phyloP scores from a whole-genome alignment of 1,140 invertebrate species.

The Parasteatoda tepidariorum region DNA sequence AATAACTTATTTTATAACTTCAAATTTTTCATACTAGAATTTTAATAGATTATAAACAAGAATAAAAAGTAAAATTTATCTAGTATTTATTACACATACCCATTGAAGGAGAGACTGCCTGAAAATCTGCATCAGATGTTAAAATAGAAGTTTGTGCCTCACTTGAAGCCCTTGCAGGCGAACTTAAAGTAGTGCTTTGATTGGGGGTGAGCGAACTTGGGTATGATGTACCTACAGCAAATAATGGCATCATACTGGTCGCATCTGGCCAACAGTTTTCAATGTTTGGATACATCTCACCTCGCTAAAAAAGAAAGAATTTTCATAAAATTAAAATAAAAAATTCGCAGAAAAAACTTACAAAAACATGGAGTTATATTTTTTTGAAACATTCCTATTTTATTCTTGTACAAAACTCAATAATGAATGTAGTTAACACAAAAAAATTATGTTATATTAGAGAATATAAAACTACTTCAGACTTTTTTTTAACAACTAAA shows the following conservation, averaged over 20 bases:
- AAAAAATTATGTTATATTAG: no score
- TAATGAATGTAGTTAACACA: no score
- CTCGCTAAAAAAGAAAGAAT: constrained; percentile 1
- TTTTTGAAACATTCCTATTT: no score
- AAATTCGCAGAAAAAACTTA: background rate
- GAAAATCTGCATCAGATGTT: constrained; percentile 11
- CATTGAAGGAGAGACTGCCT: constrained; percentile 4
- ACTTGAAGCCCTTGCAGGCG: background rate
- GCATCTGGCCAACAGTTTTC: constrained; percentile 48
- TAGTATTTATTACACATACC: background rate
- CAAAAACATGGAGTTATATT: no score
- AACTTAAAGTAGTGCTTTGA: background rate
- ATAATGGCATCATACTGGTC: constrained; percentile 23
- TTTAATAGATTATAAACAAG: background rate
- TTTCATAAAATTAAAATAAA: background rate
- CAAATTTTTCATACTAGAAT: no score
- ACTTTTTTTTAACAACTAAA: no score
- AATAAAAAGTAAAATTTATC: background rate
- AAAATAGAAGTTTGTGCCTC: background rate
- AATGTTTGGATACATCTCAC: constrained; percentile 41
- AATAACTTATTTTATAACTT: no score
- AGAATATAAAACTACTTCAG: no score
- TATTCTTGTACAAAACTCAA: no score
- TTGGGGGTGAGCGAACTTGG: background rate
- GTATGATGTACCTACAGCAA: background rate